These are phyloP conservation scores for Coregonus ussuriensis DNA, from an alignment of 2,797 vertebrate species.

Conservation along the genomic window DNA sequence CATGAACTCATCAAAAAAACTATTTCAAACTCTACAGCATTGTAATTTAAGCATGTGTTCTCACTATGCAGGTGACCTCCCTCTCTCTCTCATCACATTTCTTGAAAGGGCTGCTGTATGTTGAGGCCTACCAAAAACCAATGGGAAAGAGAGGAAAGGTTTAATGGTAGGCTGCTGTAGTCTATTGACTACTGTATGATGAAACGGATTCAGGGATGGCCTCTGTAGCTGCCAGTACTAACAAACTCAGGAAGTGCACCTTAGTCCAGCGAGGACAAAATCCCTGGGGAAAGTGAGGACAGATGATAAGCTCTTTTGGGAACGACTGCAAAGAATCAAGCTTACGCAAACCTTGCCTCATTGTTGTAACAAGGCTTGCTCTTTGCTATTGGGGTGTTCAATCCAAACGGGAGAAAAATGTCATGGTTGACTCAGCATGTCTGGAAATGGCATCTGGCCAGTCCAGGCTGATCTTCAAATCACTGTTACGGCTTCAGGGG, in stretches of 20 bases:
- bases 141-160: not conserved
- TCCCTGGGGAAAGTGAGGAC: not conserved
- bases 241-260: not conserved
- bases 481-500: not conserved
- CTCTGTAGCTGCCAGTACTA: not conserved
- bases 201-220: not conserved
- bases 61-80: not conserved
- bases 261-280: not conserved
- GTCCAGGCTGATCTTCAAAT: not conserved
- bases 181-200: no score
- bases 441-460: not conserved
- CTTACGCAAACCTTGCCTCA: no score
- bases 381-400: not conserved
- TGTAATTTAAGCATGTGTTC: not conserved
- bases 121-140: not conserved
- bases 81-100: not conserved
- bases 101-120: not conserved
- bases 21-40: no score
- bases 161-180: not conserved
- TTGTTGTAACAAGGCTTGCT: not conserved
- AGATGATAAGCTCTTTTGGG: not conserved
- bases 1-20: no score
- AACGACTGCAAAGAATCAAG: not conserved
- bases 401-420: not conserved
- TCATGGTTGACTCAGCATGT: slow-evolving; percentile 9